Percentiles rank a stretch among this genome's conserved stretches.
Conservation (phyloP, 2,797 vertebrate genomes). For the Scolopax rusticola region DNA sequence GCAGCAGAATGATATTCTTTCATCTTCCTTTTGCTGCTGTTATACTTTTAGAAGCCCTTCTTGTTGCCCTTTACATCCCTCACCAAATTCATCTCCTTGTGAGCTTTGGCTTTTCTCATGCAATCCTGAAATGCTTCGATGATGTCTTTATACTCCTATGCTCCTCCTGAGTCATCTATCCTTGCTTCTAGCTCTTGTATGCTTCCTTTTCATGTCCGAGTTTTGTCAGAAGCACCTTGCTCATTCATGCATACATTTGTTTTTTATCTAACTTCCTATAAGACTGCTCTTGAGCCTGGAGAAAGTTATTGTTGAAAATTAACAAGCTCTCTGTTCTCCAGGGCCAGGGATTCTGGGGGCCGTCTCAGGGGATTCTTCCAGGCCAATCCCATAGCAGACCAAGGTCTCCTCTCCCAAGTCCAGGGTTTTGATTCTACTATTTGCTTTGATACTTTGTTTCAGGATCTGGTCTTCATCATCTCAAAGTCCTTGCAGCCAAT, state of each 20-base stretch:
- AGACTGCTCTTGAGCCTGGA: background rate
- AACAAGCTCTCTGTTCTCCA: background rate
- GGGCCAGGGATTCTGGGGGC: too few relatives aligned
- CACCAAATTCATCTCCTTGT: background rate
- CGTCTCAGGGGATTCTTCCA: too few relatives aligned
- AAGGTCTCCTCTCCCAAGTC: background rate
- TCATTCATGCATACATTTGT: background rate
- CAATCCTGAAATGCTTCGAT: accelerated
- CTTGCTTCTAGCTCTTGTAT: background rate
- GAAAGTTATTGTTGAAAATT: background rate
- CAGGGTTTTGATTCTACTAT: background rate
- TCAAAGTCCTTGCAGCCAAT: background rate
- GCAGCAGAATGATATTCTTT: background rate
- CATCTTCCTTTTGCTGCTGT: background rate
- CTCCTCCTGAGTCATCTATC: background rate
- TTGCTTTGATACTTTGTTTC: background rate
- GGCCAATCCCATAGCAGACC: background rate
- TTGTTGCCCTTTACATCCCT: background rate
- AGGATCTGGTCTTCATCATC: background rate
- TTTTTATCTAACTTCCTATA: background rate
- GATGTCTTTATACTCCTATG: background rate
- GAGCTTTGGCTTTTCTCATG: background rate
- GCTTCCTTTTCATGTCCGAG: background rate
- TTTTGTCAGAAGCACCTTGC: background rate
- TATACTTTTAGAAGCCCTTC: background rate